Evolutionary conservation across 2,113 vertebrate genomes (phyloP).

Genomic region (Onychostoma macrolepis): DNA sequence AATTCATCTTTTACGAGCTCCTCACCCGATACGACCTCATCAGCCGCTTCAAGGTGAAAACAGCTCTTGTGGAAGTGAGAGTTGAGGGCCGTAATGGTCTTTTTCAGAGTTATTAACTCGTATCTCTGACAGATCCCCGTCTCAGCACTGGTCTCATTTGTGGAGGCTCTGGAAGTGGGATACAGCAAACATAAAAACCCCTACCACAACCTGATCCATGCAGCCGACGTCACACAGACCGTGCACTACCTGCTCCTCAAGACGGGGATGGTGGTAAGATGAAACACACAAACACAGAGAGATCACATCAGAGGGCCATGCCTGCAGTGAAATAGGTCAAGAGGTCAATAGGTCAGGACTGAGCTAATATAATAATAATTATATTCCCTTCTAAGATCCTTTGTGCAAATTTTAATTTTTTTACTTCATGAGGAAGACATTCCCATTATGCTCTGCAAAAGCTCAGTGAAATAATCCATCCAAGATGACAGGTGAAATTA

Average conservation of each 20-base stretch:
- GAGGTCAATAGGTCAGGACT: background rate
- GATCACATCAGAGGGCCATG: background rate
- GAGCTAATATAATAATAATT: background rate
- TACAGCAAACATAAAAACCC: slow-evolving; percentile 99
- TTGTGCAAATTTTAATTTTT: too few relatives aligned
- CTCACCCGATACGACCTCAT: slow-evolving; percentile 98
- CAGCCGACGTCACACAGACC: slow-evolving; percentile 95
- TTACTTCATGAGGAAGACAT: background rate
- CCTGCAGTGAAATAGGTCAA: background rate
- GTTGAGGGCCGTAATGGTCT: background rate
- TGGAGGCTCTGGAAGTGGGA: slow-evolving; percentile 95
- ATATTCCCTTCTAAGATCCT: background rate
- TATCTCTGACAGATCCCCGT: slow-evolving; percentile 87
- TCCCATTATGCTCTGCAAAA: background rate
- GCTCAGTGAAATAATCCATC: too few relatives aligned
- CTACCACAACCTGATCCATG: slow-evolving; percentile 96
- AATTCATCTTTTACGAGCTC: slow-evolving; percentile 98
- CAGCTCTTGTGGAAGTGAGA: background rate
- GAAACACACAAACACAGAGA: slow-evolving; percentile 5
- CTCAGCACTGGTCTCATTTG: slow-evolving; percentile 95
- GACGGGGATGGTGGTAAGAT: slow-evolving; percentile 91
- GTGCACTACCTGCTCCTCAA: slow-evolving; percentile 95
- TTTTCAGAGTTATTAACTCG: background rate
- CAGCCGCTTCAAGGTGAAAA: slow-evolving; percentile 92
- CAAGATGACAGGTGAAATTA: too few relatives aligned